Evolutionary conservation across 2,113 vertebrate genomes (phyloP), one percentile per base, ranked within the genome.

Genomic region (Mionectes macconnelli): DNA sequence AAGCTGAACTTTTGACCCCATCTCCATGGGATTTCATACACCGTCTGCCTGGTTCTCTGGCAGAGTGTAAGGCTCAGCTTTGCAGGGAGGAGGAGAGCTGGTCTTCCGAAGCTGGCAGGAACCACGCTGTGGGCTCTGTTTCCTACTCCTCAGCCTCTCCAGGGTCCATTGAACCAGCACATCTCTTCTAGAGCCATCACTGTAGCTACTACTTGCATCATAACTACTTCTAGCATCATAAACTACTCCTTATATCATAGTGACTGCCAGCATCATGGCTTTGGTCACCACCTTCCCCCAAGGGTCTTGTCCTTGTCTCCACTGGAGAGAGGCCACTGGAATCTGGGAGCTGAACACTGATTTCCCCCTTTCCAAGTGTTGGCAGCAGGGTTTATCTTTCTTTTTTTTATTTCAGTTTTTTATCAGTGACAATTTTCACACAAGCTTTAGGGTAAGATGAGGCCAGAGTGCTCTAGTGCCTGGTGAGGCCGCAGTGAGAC

Each of bases 1-100:
- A 85, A 96, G 93, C 67, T 97, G 90, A 97, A 97, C 97, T 97
- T 93, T 83, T 97, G 94, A 97, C 96, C 96, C 62, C 84, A 56
- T 69, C 92, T 95, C 89, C 67, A 37, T 63, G 55, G 79, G 93
- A 73, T 94, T 94, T 89, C 63, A 18, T 30, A 49, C 20, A 25
- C 27, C 0, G 2, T 56, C 60, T 78, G 69, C 57, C 63, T 89
- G 62, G 12, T 47, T 85, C 50, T 76, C 52, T 60, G 64, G 49
- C 3, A 44, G 72, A 75, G 44, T 3, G 3, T 49, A 37, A 91
- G 40, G 70, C 81, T 90, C 76, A 70, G 52, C 78, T 79, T 55
- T 45, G 45, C 73, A 77, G 89, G 81, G 53, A 49, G 75, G 57
- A 90, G 56, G 49, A 86, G 64, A 75, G 11, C 20, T 49, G 75